phyloP scores from a whole-genome alignment of 2,113 vertebrate species.

The Saguinus midas region DNA sequence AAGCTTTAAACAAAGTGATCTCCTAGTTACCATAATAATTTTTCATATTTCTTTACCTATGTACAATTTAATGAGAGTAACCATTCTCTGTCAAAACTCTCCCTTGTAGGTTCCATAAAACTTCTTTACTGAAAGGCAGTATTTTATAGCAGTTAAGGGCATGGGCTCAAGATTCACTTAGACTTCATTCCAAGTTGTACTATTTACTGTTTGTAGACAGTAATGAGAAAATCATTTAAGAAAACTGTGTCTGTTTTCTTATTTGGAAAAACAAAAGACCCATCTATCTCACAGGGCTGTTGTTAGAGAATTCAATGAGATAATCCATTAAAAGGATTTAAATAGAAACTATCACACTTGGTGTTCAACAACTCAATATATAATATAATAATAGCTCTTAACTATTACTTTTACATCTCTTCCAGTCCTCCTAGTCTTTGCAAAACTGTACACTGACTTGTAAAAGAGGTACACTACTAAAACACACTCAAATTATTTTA shows the following conservation, averaged over 20 bases:
- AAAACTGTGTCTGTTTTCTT: not conserved
- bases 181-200: not conserved
- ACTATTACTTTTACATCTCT: not conserved
- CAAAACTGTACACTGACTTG: not conserved
- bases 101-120: not conserved
- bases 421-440: not conserved
- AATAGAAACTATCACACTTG: not conserved
- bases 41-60: not conserved
- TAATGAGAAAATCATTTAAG: not conserved
- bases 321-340: slow-evolving; percentile 17
- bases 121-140: not conserved
- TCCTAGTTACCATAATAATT: not conserved
- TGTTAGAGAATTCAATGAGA: slow-evolving; percentile 7
- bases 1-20: not conserved
- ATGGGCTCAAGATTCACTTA: not conserved
- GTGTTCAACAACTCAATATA: not conserved
- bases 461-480: not conserved
- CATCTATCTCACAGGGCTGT: not conserved
- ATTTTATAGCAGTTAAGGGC: not conserved
- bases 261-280: not conserved
- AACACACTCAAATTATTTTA: not conserved
- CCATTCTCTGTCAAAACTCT: not conserved
- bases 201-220: not conserved
- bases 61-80: not conserved
- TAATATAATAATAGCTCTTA: not conserved